phyloP scores from a whole-genome alignment of 1,140 invertebrate species.

The Euura lappo region DNA sequence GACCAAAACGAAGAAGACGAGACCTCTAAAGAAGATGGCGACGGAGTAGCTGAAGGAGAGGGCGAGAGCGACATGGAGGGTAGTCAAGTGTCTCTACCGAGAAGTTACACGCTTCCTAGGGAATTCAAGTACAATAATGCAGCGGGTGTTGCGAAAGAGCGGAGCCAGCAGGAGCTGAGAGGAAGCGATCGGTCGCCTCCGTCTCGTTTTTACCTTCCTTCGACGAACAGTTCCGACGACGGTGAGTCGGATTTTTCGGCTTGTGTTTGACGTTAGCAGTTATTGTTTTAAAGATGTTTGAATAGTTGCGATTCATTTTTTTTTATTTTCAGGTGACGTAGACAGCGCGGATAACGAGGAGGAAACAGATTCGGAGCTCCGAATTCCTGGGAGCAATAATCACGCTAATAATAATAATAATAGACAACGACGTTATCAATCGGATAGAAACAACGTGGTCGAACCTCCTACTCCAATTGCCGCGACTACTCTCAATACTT shows the following conservation, averaged over 20 bases:
- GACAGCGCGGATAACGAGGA: constrained; percentile 72
- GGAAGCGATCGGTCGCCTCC: constrained; percentile 60
- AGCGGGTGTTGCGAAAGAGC: constrained; percentile 42
- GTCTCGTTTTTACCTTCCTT: constrained; percentile 72
- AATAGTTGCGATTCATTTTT: constrained; percentile 4
- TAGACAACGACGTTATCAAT: constrained; percentile 32
- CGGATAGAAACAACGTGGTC: constrained; percentile 30
- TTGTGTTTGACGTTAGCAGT: constrained; percentile 3
- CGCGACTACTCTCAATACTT: constrained; percentile 26
- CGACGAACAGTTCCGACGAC: constrained; percentile 81
- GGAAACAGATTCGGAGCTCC: constrained; percentile 54
- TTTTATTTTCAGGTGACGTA: constrained; percentile 62
- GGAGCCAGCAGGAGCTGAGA: constrained; percentile 51
- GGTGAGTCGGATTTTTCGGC: constrained; percentile 59
- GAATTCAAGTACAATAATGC: constrained; percentile 80
- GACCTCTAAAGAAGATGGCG: constrained; percentile 49
- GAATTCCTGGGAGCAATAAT: constrained; percentile 29
- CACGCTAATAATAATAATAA: constrained; percentile 18
- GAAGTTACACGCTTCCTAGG: constrained; percentile 83
- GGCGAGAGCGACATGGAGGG: constrained; percentile 53
- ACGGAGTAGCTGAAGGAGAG: constrained; percentile 41
- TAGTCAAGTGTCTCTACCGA: constrained; percentile 74
- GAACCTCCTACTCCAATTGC: constrained; percentile 29
- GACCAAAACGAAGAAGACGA: constrained; percentile 53
- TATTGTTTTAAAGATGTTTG: constrained; percentile 15